Base-by-base conservation (phyloP, 2,797 vertebrate genomes). In the Myotis pilosus region DNA sequence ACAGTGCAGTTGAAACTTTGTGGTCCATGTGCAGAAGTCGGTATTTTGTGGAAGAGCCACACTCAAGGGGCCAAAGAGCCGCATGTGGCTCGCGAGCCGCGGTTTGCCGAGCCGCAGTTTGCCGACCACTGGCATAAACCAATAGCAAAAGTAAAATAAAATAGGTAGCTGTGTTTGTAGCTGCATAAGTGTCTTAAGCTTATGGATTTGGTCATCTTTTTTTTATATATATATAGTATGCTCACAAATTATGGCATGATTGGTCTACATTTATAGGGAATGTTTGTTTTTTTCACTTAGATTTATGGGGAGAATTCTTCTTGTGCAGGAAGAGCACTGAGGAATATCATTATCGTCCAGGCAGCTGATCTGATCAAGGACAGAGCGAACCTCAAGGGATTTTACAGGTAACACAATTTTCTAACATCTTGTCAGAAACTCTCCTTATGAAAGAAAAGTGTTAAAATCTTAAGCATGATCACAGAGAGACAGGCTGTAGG, bases 361-460 rank as follows among this genome's bases (percentile, higher is more conserved):
- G 99, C 99, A 38, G 99, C 99, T 69, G 99, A 99, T 97, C 99
- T 99, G 87, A 99, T 99, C 76, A 99, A 99, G 98, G 99, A 99
- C 98, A 99, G 99, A 97, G 99, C 99, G 86, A 99, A 99, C 98
- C 98, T 99, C 96, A 99, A 99, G 95, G 99, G 99, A 85, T 99
- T 99, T 98, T 98, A 98, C 98, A 98, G 98, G 98, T 98, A 98
- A 98, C 79, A 64, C 0, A 23, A 41, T 92, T 96, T 0, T 69
- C 51, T 91, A 84, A 94, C 57, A 89, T 64, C 33, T 89, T 91
- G 84, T 95, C 92, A 91, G 23, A 95, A 93, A 66, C 80, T 86
- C 53, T 88, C 88, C 62, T 90, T 78, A 36, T 51, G 11, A 22
- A 41, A 47, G 44, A 81, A 75, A 62, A 33, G 44, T 85, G 57